These are phyloP conservation scores for Polylopha cassiicola DNA, from an alignment of 2,888 invertebrate species.

Conservation along the genomic window DNA sequence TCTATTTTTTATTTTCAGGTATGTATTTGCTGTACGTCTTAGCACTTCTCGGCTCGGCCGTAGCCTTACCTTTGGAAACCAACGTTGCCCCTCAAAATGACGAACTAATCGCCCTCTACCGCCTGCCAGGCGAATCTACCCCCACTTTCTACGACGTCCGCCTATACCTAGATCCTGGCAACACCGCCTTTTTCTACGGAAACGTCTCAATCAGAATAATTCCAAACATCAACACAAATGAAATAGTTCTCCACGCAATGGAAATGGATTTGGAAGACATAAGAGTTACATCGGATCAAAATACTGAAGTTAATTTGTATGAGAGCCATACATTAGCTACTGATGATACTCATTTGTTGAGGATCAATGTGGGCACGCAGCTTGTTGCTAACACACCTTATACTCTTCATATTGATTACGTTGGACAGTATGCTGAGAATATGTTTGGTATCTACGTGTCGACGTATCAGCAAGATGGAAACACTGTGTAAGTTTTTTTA, in stretches of 20 bases:
- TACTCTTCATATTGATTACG: constrained; percentile 73
- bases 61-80: constrained; percentile 35
- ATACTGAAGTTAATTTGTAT: constrained; percentile 32
- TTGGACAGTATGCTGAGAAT: constrained; percentile 74
- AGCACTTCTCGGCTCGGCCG: constrained; percentile 43
- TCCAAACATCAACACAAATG: constrained; percentile 37
- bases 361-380: constrained; percentile 49
- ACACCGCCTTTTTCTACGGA: constrained; percentile 59
- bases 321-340: constrained; percentile 31
- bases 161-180: constrained; percentile 63
- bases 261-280: constrained; percentile 49
- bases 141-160: constrained; percentile 74
- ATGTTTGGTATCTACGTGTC: constrained; percentile 81
- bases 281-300: constrained; percentile 32
- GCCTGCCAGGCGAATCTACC: constrained; percentile 70
- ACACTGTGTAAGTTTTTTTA: constrained; percentile 45
- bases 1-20: constrained; percentile 41
- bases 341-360: constrained; percentile 68
- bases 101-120: constrained; percentile 48
- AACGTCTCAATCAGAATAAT: constrained; percentile 58
- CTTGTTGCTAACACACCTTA: constrained; percentile 58
- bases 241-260: constrained; percentile 68
- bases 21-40: constrained; percentile 57
- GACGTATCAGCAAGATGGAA: constrained; percentile 53
- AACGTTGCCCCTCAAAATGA: constrained; percentile 26